Percentiles rank a stretch among this genome's conserved stretches.
Conservation (phyloP, 2,113 vertebrate genomes). For the human (Homo sapiens) region DNA sequence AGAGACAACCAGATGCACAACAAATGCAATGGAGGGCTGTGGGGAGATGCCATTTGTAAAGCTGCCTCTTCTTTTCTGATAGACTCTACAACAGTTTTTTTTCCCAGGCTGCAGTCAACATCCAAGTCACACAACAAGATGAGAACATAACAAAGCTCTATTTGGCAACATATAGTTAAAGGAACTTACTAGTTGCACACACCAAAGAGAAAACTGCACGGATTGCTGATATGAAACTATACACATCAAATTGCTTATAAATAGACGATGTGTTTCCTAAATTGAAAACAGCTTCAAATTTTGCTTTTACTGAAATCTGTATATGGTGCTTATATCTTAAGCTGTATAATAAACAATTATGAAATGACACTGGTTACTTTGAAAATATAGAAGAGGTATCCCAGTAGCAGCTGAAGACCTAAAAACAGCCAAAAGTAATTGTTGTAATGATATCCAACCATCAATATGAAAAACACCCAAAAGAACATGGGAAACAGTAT, state of each 20-base stretch:
- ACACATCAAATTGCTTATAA: not conserved
- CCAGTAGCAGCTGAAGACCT: not conserved
- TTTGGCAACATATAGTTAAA: not conserved
- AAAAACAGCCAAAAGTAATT: not conserved
- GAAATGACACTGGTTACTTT: not conserved
- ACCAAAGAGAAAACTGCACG: not conserved
- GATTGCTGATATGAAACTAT: not conserved
- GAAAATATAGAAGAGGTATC: not conserved
- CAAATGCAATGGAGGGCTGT: not conserved
- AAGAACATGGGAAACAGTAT: not conserved
- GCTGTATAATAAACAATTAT: not conserved
- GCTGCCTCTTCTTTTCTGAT: slow-evolving; percentile 21
- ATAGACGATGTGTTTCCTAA: not conserved
- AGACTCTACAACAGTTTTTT: not conserved
- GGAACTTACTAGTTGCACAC: not conserved
- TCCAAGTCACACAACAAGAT: not conserved
- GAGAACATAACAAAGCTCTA: not conserved
- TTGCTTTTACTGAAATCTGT: slow-evolving; percentile 9
- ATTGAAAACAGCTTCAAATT: slow-evolving; percentile 20
- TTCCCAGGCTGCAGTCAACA: slow-evolving; percentile 20
- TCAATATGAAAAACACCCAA: not conserved
- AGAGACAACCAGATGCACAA: not conserved
- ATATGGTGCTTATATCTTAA: not conserved
- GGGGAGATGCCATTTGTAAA: slow-evolving; percentile 43
- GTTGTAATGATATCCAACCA: not conserved